phyloP scores from a whole-genome alignment of 2,113 vertebrate genomes.

The Bagarius yarrelli region DNA sequence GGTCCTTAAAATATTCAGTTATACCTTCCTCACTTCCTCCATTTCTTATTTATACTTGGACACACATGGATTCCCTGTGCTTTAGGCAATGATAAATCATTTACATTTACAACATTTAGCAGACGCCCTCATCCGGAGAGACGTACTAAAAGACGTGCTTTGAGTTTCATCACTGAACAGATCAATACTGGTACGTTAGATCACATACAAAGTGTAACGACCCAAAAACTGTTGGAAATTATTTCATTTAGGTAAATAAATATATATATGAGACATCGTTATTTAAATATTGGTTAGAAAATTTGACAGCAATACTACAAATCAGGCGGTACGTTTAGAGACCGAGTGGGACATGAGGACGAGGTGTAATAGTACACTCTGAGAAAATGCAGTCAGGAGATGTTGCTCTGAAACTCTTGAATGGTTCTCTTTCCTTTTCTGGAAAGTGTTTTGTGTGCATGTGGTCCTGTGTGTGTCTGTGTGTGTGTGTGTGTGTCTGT shows the following conservation, averaged over 20 bases:
- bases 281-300: too few species aligned
- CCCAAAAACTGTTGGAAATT: too few species aligned
- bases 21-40: not conserved
- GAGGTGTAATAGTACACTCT: conserved; percentile 23
- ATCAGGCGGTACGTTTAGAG: not conserved
- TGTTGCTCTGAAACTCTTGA: conserved; percentile 16
- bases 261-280: too few species aligned
- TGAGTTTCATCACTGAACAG: too few species aligned
- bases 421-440: conserved; percentile 24
- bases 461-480: not conserved
- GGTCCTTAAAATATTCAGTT: not conserved
- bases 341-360: not conserved
- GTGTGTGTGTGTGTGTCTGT: not conserved
- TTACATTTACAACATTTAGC: too few species aligned
- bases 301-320: not conserved
- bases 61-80: too few species aligned
- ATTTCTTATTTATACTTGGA: not conserved
- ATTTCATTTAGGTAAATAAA: too few species aligned
- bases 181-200: too few species aligned
- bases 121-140: too few species aligned
- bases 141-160: too few species aligned
- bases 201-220: too few species aligned
- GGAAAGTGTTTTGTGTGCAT: not conserved
- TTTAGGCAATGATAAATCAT: not conserved
- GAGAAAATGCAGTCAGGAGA: conserved; percentile 22